Evolutionary conservation across 1,140 invertebrate genomes (phyloP), one percentile per base, ranked within the genome.

Genomic region (Drosophila ogumai): DNA sequence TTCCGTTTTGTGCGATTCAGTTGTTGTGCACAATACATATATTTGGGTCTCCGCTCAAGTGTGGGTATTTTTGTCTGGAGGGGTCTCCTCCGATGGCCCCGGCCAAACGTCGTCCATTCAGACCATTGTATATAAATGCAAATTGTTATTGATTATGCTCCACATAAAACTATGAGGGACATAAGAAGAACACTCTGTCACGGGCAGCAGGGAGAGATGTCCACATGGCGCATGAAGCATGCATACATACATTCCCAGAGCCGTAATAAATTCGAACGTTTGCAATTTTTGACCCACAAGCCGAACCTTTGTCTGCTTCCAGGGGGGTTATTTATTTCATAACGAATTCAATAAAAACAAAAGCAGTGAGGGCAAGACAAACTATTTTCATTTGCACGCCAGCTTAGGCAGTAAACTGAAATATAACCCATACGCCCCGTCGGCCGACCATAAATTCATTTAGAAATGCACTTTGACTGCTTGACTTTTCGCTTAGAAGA

Each of bases 111-210:
- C 67, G 63, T 67, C 77, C 58, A 76, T 86, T 64, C 79, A 57
- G 69, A 52, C 28, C 49, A 58, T 67, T 74, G 44, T 64, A 74
- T 73, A 80, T 69, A 87, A 87, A 87, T 87, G 84, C 76, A 88
- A 88, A 88, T 88, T 88, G 85, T 88, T 88, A 88, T 88, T 88
- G 84, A 88, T 88, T 88, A 88, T 90, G 84, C 68, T 74, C 40
- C 84, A 80, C 67, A 84, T 81, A 84, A 76, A 79, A 72, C 79
- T 64, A 43, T 72, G 57, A 78, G 66, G 56, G 52, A 75, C 60
- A 81, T 58, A 60, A 44, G 55, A 49, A 52, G 55, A 61, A 43
- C 61, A 63, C 58, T 63, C 63, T 74, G 58, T 57, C 59, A 75
- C 40, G 61, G 22, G 67, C 60, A 32, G 28, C 28, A 17, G 50